Conservation (phyloP, 1,140 invertebrate species). For the Caenorhabditis elegans region WBcel235 BX284605.5:13836001-13836500, state of each 20-base stretch:
- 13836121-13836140: not conserved
- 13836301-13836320: too few species aligned
- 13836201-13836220: too few species aligned
- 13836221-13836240: too few species aligned
- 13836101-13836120: not conserved
- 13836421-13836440: not conserved
- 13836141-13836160: not conserved
- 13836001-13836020: constrained; percentile 24
- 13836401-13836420: too few species aligned
- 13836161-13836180: not conserved
- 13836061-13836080: not conserved
- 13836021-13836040: not conserved
- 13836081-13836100: not conserved
- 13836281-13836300: too few species aligned
- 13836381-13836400: too few species aligned
- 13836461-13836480: not conserved
- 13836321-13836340: too few species aligned
- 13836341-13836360: too few species aligned
- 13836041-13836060: too few species aligned
- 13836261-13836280: too few species aligned
- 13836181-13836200: not conserved
- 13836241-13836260: too few species aligned
- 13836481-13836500: not conserved
- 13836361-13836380: too few species aligned
- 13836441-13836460: not conserved